Evolutionary conservation across 2,113 vertebrate genomes (phyloP).

Genomic region (Ochotona princeps): DNA sequence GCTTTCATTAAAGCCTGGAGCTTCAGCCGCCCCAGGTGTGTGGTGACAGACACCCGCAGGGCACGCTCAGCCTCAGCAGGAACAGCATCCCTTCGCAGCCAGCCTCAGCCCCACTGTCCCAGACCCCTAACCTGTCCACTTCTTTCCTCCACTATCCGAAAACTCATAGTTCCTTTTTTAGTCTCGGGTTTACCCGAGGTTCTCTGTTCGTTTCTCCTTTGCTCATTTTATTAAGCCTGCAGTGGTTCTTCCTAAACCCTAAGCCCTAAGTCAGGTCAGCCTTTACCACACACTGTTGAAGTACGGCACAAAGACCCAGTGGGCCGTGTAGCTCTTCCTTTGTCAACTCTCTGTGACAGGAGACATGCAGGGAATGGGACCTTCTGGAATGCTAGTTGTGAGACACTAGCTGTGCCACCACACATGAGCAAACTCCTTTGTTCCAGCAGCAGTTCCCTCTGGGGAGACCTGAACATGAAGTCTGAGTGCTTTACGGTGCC

Average conservation of each 20-base stretch:
- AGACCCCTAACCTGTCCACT: neutral
- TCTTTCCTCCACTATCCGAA: slow-evolving; percentile 1
- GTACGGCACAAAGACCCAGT: slow-evolving; percentile 8
- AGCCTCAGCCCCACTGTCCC: no score
- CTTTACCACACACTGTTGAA: neutral
- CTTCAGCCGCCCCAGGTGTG: neutral
- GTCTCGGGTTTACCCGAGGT: neutral
- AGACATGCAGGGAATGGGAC: neutral
- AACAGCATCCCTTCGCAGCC: no score
- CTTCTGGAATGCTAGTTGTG: neutral
- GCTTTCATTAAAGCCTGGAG: neutral
- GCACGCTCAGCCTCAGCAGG: no score
- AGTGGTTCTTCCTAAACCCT: neutral
- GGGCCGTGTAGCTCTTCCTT: neutral
- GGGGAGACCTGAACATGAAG: neutral
- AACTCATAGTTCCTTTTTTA: neutral
- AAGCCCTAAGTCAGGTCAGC: slow-evolving; percentile 10
- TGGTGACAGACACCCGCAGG: no score
- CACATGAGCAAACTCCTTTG: neutral
- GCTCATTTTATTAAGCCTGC: neutral
- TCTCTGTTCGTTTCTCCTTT: neutral
- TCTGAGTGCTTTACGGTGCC: neutral
- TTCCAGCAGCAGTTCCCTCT: neutral
- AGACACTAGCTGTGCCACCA: neutral
- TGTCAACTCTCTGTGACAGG: neutral